Conservation (phyloP, 2,888 invertebrate species). For the Monopis laevigella region DNA sequence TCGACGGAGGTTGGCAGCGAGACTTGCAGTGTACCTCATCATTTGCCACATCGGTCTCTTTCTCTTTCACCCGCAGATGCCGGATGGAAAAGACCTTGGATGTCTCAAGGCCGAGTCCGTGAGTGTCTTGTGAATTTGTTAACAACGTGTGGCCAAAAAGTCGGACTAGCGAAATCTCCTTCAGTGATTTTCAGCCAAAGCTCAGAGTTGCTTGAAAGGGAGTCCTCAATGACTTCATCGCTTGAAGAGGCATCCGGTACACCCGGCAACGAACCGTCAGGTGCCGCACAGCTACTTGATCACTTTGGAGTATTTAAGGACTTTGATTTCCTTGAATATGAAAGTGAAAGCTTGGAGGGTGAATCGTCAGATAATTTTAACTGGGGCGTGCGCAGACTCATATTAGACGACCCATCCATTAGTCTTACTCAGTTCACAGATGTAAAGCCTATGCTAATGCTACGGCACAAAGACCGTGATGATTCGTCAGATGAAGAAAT, state of each 20-base stretch:
- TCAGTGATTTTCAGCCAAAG: slow-evolving; percentile 99
- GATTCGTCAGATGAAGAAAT: slow-evolving; percentile 85
- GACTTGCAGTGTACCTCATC: slow-evolving; percentile 47
- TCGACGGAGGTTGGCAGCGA: slow-evolving; percentile 39
- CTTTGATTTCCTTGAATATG: slow-evolving; percentile 98
- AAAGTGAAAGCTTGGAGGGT: slow-evolving; percentile 97
- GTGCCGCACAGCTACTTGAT: slow-evolving; percentile 77
- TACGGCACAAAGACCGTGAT: slow-evolving; percentile 42
- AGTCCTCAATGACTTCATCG: slow-evolving; percentile 95
- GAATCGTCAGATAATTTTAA: slow-evolving; percentile 96
- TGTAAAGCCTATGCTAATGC: slow-evolving; percentile 16
- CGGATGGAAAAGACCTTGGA: slow-evolving; percentile 96
- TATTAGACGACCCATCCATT: slow-evolving; percentile 72
- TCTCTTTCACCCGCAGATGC: slow-evolving; percentile 89
- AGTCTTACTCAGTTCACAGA: slow-evolving; percentile 23
- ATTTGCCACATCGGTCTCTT: slow-evolving; percentile 83
- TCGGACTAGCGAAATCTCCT: slow-evolving; percentile 96
- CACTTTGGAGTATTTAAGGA: slow-evolving; percentile 97
- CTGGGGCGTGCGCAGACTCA: slow-evolving; percentile 91
- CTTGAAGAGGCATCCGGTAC: slow-evolving; percentile 90
- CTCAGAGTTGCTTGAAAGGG: slow-evolving; percentile 93
- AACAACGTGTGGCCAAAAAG: slow-evolving; percentile 96
- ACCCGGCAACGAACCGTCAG: slow-evolving; percentile 81
- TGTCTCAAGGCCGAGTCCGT: slow-evolving; percentile 93
- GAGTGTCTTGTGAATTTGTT: slow-evolving; percentile 95